Percentiles rank a stretch among this genome's conserved stretches.
Conservation (phyloP, 2,113 vertebrate genomes). For the Hirundichthys speculiger region DNA sequence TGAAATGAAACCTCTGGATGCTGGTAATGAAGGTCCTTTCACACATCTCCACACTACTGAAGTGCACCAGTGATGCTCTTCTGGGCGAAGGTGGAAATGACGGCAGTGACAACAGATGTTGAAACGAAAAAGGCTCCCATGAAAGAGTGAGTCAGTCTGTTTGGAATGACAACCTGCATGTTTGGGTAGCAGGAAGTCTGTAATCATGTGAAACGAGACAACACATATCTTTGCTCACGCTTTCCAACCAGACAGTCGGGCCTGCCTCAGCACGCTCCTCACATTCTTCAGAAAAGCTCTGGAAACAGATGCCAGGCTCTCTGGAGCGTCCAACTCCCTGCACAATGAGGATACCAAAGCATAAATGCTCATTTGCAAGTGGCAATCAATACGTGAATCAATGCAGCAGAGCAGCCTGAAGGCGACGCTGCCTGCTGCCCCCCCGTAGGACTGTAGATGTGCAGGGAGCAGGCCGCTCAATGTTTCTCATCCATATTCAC, state of each 20-base stretch:
- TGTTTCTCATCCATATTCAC: constrained; percentile 8
- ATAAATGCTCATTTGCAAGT: constrained; percentile 43
- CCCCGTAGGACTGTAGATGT: neutral
- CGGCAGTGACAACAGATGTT: neutral
- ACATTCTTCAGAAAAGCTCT: neutral
- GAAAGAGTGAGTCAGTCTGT: constrained; percentile 44
- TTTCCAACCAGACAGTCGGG: constrained; percentile 32
- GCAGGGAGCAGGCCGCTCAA: constrained; percentile 2
- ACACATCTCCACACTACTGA: too few relatives aligned
- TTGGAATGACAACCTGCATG: constrained; percentile 46
- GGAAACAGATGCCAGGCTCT: constrained; percentile 43
- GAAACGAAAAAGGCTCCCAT: constrained; percentile 20
- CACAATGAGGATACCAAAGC: constrained; percentile 3
- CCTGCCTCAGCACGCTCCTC: constrained; percentile 50
- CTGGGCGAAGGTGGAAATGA: neutral
- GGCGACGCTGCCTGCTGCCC: neutral
- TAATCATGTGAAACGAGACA: constrained; percentile 60
- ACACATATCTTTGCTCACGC: constrained; percentile 30
- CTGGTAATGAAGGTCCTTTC: too few relatives aligned
- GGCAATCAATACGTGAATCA: constrained; percentile 50
- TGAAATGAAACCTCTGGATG: too few relatives aligned
- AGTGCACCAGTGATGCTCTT: too few relatives aligned
- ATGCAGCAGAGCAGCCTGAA: neutral
- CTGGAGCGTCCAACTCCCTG: constrained; percentile 18
- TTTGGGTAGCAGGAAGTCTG: constrained; percentile 41